phyloP scores from a whole-genome alignment of 2,113 vertebrate species.

The Chloropsis hardwickii region DNA sequence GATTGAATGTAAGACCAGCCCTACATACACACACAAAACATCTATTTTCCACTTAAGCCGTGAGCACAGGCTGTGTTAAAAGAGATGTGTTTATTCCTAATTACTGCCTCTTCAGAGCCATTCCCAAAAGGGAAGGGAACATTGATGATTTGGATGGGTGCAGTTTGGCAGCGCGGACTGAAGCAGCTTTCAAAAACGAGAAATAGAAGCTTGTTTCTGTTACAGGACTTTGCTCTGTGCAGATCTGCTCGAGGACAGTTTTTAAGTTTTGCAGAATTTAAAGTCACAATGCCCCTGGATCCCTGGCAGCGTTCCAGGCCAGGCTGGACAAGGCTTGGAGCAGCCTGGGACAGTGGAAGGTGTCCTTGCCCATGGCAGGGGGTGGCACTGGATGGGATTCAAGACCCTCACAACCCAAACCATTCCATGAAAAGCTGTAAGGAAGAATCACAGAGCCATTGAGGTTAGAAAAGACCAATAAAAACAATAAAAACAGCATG shows the following conservation, averaged over 20 bases:
- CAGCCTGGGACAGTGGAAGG: rapidly evolving
- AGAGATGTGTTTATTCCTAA: background rate
- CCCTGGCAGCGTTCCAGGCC: background rate
- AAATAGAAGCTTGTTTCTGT: background rate
- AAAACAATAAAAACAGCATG: background rate
- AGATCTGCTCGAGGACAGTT: background rate
- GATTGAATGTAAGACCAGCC: background rate
- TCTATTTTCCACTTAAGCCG: background rate
- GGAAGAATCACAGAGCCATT: background rate
- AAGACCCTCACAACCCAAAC: background rate
- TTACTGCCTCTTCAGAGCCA: background rate
- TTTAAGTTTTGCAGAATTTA: background rate
- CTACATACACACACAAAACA: background rate
- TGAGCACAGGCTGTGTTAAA: background rate
- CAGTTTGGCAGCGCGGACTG: background rate
- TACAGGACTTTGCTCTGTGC: background rate
- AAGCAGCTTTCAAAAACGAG: background rate
- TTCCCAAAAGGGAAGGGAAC: background rate
- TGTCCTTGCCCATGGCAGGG: background rate
- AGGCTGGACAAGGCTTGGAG: background rate
- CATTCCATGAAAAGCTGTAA: background rate
- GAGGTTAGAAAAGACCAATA: background rate
- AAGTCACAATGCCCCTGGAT: background rate
- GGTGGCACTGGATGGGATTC: background rate
- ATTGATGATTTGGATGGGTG: background rate